Percentiles rank a stretch among this genome's conserved stretches.
Evolutionary conservation across 2,888 invertebrate genomes (phyloP).

Genomic region (Drosophila mercatorum): DNA sequence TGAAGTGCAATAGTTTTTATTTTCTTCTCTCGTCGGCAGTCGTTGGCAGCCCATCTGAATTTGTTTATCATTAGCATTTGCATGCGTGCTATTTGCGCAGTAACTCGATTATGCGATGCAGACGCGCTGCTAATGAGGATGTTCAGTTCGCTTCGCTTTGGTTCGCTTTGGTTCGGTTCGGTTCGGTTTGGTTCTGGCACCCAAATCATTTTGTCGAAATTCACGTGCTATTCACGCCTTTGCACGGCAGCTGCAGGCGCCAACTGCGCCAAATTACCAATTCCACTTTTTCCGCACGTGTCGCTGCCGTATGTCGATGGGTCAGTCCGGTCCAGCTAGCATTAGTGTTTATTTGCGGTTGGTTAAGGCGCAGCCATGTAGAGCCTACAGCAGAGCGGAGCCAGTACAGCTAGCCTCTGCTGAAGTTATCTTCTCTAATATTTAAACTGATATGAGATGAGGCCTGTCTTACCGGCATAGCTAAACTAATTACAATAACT

Average conservation of each 20-base stretch:
- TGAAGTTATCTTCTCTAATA: neutral
- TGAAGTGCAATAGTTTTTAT: neutral
- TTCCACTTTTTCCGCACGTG: neutral
- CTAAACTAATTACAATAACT: no score
- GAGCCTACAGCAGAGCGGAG: neutral
- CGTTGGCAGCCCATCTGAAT: constrained; percentile 2
- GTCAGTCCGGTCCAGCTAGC: neutral
- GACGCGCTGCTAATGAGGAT: constrained; percentile 1
- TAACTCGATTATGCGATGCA: constrained; percentile 3
- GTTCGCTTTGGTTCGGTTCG: no score
- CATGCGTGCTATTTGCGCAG: constrained; percentile 1
- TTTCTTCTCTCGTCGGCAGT: neutral
- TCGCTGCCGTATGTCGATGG: neutral
- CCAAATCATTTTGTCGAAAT: constrained; percentile 4
- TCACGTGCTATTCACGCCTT: neutral
- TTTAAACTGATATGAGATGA: no score
- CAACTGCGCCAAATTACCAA: neutral
- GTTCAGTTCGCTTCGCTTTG: neutral
- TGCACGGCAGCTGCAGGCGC: neutral
- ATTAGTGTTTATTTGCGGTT: constrained; percentile 2
- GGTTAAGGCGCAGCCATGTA: neutral
- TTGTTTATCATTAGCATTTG: constrained; percentile 7
- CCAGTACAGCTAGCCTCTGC: neutral
- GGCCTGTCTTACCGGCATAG: no score
- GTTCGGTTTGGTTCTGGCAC: neutral